Evolutionary conservation across 2,797 vertebrate species (phyloP).

Genomic region (Aldrovandia affinis): DNA sequence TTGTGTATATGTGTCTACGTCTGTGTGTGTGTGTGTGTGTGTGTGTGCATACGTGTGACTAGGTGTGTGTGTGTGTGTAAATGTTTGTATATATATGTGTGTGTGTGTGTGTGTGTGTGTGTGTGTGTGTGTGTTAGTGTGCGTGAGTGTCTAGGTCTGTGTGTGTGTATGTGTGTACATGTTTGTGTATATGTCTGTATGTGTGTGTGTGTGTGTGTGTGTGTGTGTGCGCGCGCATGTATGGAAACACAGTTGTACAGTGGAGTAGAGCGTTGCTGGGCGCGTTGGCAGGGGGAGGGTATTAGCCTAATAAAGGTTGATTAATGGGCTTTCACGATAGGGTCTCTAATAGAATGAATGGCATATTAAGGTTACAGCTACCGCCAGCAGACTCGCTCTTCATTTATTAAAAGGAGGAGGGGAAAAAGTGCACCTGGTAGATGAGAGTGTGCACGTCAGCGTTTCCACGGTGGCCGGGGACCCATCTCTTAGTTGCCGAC

Average conservation of each 20-base stretch:
- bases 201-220: not conserved
- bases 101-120: not conserved
- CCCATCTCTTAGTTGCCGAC: not conserved
- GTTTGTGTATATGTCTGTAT: not conserved
- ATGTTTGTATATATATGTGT: no score
- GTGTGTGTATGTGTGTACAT: no score
- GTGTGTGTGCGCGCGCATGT: not conserved
- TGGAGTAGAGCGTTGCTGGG: not conserved
- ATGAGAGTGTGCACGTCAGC: not conserved
- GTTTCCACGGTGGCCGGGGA: not conserved
- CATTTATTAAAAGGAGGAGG: not conserved
- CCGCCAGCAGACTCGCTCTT: not conserved
- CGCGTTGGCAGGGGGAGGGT: not conserved
- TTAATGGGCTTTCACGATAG: not conserved
- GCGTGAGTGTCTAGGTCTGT: no score
- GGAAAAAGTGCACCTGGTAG: not conserved
- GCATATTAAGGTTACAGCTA: constrained; percentile 2
- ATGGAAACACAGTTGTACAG: not conserved
- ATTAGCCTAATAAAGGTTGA: not conserved
- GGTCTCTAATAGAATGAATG: not conserved
- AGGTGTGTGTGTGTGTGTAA: no score
- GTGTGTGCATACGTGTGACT: no score
- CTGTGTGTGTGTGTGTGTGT: no score
- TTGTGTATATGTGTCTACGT: no score
- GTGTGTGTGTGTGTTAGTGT: no score